A percentile compares a stretch with the other conserved stretches of the same genome.
These are phyloP conservation scores for Drosophila picticornis DNA, from an alignment of 2,888 invertebrate species.

Conservation along the genomic window DNA sequence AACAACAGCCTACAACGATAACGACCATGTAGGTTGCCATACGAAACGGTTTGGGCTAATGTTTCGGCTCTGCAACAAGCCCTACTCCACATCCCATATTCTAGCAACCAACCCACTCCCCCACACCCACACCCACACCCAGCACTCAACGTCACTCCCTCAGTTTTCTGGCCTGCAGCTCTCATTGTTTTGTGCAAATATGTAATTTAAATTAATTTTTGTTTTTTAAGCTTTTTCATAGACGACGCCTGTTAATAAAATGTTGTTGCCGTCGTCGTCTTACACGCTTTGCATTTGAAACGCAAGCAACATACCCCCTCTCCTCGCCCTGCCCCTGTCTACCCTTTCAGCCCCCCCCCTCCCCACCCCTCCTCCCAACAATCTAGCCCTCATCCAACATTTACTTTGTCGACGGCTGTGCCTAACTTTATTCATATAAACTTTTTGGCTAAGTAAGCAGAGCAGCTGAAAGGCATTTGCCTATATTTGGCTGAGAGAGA, in stretches of 20 bases:
- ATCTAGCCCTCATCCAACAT: background rate
- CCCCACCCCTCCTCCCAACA: too few species aligned
- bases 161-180: conserved; percentile 22
- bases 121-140: background rate
- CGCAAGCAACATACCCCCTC: background rate
- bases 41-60: conserved; percentile 6
- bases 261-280: conserved; percentile 43
- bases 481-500: conserved; percentile 27
- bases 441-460: conserved; percentile 76
- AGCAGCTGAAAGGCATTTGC: conserved; percentile 65
- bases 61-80: conserved; percentile 2
- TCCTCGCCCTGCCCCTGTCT: background rate
- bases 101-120: background rate
- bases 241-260: conserved; percentile 76
- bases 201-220: conserved; percentile 80
- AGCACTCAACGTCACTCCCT: background rate
- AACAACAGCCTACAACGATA: conserved; percentile 40
- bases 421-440: conserved; percentile 76
- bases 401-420: conserved; percentile 48
- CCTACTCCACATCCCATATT: background rate
- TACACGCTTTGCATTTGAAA: conserved; percentile 21
- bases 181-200: conserved; percentile 73
- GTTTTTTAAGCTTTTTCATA: conserved; percentile 74
- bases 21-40: conserved; percentile 19
- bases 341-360: background rate